Evolutionary conservation across 2,113 vertebrate genomes (phyloP).

Genomic region (Eudyptes chrysolophus): DNA sequence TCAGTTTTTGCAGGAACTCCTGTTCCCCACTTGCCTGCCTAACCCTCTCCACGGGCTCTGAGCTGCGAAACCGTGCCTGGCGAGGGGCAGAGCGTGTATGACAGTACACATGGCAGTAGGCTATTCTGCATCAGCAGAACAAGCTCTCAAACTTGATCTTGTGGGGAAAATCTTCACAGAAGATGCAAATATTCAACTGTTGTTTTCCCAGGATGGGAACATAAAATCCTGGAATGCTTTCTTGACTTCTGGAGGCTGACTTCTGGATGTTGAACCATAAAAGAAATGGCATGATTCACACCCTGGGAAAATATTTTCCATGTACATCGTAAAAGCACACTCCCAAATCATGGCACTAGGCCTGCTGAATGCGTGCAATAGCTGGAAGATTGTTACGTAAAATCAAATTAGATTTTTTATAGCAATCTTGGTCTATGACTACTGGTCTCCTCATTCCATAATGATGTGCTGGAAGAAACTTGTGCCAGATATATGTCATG

Average conservation of each 20-base stretch:
- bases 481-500: neutral
- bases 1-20: neutral
- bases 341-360: neutral
- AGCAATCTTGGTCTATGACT: neutral
- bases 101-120: neutral
- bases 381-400: neutral
- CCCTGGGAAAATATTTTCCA: neutral
- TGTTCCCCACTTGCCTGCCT: neutral
- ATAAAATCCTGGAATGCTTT: neutral
- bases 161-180: neutral
- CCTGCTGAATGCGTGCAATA: neutral
- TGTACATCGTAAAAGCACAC: fast-evolving
- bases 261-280: neutral
- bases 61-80: neutral
- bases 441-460: neutral
- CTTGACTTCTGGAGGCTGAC: neutral
- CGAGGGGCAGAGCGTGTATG: fast-evolving
- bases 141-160: neutral
- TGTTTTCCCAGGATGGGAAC: neutral
- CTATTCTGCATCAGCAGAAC: neutral
- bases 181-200: neutral
- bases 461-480: neutral
- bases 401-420: neutral
- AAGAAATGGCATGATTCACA: neutral
- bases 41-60: neutral